These are phyloP conservation scores for Apogon hyalosoma DNA, from an alignment of 2,797 vertebrate genomes.

Conservation along the genomic window DNA sequence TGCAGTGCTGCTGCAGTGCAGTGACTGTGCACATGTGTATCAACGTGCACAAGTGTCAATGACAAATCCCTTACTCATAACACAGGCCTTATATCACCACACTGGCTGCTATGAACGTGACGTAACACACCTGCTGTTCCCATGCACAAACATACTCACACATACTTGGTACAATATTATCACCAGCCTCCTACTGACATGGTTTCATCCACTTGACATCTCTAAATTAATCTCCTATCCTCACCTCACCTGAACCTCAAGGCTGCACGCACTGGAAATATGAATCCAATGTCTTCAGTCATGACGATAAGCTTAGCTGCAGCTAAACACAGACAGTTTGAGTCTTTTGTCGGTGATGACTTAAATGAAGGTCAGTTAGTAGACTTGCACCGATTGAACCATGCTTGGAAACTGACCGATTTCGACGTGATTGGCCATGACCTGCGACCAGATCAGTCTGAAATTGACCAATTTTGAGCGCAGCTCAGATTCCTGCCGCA, in stretches of 20 bases:
- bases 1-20: slow-evolving; percentile 76
- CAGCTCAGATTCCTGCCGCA: no score
- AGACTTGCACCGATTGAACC: no score
- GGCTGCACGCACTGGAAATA: slow-evolving; percentile 28
- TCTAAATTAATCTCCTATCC: slow-evolving; percentile 30
- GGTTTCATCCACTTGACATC: slow-evolving; percentile 1
- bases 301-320: not conserved
- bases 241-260: slow-evolving; percentile 31
- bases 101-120: slow-evolving; percentile 54
- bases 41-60: slow-evolving; percentile 73
- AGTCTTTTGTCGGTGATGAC: not conserved
- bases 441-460: no score
- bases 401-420: no score
- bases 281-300: slow-evolving; percentile 8
- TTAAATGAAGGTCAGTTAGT: not conserved
- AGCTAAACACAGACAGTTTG: slow-evolving; percentile 4
- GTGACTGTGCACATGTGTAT: slow-evolving; percentile 67
- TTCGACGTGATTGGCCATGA: no score
- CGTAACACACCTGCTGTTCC: slow-evolving; percentile 56
- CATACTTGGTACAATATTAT: not conserved
- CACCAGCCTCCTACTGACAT: not conserved
- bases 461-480: no score
- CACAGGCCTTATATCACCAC: slow-evolving; percentile 46
- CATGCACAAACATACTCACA: not conserved
- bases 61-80: slow-evolving; percentile 70